phyloP scores from a whole-genome alignment of 2,113 vertebrate genomes.

The Garra rufa region DNA sequence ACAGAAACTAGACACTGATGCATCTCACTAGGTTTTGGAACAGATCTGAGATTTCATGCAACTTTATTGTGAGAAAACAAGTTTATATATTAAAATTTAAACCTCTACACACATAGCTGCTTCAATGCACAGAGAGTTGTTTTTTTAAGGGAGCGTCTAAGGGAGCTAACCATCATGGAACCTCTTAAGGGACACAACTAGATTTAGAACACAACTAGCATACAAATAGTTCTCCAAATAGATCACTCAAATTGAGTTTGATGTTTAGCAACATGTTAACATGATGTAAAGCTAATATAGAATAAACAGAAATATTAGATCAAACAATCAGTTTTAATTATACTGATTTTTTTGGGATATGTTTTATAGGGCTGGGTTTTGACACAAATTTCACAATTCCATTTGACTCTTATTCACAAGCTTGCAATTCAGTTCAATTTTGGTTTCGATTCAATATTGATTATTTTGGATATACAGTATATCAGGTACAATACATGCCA shows the following conservation, averaged over 20 bases:
- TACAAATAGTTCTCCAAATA: not conserved
- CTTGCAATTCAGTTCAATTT: too few species aligned
- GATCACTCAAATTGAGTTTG: not conserved
- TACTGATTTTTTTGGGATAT: too few species aligned
- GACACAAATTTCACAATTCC: too few species aligned
- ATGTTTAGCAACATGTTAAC: not conserved
- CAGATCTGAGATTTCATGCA: not conserved
- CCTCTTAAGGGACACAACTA: not conserved
- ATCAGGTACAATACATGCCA: too few species aligned
- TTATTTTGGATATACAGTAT: too few species aligned
- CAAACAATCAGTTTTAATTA: not conserved
- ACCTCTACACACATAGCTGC: not conserved
- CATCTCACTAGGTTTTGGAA: not conserved
- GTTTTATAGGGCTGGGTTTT: too few species aligned
- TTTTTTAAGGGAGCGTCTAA: not conserved
- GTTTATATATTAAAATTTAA: not conserved
- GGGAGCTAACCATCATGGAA: not conserved
- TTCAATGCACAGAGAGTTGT: not conserved
- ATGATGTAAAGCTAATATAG: not conserved
- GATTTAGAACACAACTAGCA: not conserved
- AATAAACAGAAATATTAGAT: not conserved
- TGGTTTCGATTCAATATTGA: too few species aligned
- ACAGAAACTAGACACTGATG: not conserved
- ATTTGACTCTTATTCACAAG: too few species aligned
- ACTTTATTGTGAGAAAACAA: not conserved